phyloP scores from a whole-genome alignment of 2,888 invertebrate genomes.

The Heliconius aoede region DNA sequence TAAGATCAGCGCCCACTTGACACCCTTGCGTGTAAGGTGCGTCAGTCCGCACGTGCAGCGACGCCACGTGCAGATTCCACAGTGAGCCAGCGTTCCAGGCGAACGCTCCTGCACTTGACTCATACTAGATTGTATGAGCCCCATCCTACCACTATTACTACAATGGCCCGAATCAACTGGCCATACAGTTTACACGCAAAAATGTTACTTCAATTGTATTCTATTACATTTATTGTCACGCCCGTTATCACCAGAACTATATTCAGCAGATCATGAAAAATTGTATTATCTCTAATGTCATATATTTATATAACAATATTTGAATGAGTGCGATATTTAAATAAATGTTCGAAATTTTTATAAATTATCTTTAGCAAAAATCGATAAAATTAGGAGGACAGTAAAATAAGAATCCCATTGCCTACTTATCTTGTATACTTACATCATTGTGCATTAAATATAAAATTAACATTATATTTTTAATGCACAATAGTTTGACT shows the following conservation, averaged over 20 bases:
- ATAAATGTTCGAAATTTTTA: background rate
- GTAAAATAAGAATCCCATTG: background rate
- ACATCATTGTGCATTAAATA: no score
- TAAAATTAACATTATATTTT: no score
- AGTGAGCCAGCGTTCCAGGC: constrained; percentile 77
- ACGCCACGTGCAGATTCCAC: constrained; percentile 72
- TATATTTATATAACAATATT: background rate
- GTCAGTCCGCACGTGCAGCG: constrained; percentile 66
- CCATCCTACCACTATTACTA: constrained; percentile 65
- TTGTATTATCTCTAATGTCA: background rate
- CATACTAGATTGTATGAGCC: constrained; percentile 67
- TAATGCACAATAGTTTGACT: constrained; percentile 22
- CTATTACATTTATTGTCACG: background rate
- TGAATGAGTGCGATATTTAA: background rate
- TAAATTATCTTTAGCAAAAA: background rate
- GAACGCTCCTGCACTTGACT: constrained; percentile 80
- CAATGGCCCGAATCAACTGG: constrained; percentile 70
- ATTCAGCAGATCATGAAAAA: background rate
- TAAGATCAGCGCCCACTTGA: constrained; percentile 41
- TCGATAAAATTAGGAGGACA: background rate
- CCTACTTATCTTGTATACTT: background rate
- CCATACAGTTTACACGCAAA: constrained; percentile 50
- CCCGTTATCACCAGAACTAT: background rate
- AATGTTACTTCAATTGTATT: constrained; percentile 32
- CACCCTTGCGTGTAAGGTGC: constrained; percentile 41